phyloP scores from a whole-genome alignment of 2,797 vertebrate genomes.

The Synanceia verrucosa region DNA sequence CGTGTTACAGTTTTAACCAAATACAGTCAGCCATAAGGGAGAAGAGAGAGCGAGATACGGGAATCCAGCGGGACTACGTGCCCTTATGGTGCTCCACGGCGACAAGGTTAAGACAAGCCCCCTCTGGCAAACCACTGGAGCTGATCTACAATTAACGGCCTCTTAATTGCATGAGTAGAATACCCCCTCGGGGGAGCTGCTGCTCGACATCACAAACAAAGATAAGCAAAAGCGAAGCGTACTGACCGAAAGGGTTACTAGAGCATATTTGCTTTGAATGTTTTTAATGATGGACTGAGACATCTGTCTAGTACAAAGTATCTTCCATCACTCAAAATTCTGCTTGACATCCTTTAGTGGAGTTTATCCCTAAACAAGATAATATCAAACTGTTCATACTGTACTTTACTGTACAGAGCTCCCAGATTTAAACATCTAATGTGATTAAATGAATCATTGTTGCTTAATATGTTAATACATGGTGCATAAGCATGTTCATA shows the following conservation, averaged over 20 bases:
- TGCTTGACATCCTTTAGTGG: background rate
- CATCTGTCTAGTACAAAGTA: background rate
- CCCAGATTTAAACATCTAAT: conserved; percentile 21
- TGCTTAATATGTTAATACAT: conserved; percentile 26
- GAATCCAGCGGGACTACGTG: conserved; percentile 22
- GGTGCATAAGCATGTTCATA: conserved; percentile 3
- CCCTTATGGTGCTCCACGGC: conserved; percentile 21
- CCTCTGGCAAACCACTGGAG: conserved; percentile 47
- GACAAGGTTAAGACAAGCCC: conserved; percentile 53
- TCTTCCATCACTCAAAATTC: background rate
- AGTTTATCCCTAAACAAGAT: background rate
- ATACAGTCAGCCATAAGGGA: conserved; percentile 20
- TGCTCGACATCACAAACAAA: conserved; percentile 8
- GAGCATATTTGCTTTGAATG: background rate
- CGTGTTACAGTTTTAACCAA: conserved; percentile 28
- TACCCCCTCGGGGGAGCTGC: conserved; percentile 12
- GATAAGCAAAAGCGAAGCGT: conserved; percentile 29
- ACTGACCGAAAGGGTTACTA: conserved; percentile 18
- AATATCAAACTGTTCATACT: background rate
- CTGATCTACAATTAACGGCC: conserved; percentile 64
- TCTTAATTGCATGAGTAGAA: conserved; percentile 65
- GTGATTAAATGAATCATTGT: conserved; percentile 39
- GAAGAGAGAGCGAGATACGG: conserved; percentile 12
- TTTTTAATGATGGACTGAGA: conserved; percentile 29
- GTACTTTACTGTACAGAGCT: background rate